Percentiles rank a stretch among this genome's conserved stretches.
Conservation (phyloP, 2,113 vertebrate species). For the Paracyprichromis sp. region DNA sequence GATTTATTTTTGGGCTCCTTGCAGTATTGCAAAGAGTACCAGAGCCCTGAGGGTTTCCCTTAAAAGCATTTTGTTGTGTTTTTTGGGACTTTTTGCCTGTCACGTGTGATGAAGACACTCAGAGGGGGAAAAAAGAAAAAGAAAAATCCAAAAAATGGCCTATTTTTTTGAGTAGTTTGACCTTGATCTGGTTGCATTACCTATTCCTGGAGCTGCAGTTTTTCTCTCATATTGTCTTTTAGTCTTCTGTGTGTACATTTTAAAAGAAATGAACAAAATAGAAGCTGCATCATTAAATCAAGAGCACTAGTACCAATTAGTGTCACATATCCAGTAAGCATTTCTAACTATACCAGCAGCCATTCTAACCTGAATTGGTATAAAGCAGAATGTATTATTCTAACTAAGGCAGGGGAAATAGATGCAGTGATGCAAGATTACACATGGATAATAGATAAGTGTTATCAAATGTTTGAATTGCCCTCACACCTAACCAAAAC, state of each 20-base stretch:
- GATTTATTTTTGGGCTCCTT: constrained; percentile 38
- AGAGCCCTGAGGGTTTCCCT: constrained; percentile 4
- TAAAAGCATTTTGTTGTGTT: constrained; percentile 47
- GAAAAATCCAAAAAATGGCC: not conserved
- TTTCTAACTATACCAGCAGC: not conserved
- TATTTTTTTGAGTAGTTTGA: not conserved
- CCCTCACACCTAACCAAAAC: not conserved
- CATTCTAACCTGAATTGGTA: not conserved
- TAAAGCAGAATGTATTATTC: not conserved
- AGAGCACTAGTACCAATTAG: not conserved
- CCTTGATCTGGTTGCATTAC: not conserved
- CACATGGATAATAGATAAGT: not conserved
- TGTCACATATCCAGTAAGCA: not conserved
- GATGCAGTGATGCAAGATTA: not conserved
- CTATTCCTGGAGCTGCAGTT: not conserved
- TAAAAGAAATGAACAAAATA: not conserved
- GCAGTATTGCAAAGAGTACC: not conserved
- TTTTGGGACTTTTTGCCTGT: not conserved
- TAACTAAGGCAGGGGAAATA: not conserved
- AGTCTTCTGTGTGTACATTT: not conserved
- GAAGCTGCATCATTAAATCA: not conserved
- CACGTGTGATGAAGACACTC: not conserved
- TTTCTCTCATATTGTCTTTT: not conserved
- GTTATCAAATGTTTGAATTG: not conserved
- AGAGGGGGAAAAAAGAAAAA: not conserved